These are phyloP conservation scores for Sturmia bella DNA, from an alignment of 2,888 invertebrate genomes.

Conservation along the genomic window DNA sequence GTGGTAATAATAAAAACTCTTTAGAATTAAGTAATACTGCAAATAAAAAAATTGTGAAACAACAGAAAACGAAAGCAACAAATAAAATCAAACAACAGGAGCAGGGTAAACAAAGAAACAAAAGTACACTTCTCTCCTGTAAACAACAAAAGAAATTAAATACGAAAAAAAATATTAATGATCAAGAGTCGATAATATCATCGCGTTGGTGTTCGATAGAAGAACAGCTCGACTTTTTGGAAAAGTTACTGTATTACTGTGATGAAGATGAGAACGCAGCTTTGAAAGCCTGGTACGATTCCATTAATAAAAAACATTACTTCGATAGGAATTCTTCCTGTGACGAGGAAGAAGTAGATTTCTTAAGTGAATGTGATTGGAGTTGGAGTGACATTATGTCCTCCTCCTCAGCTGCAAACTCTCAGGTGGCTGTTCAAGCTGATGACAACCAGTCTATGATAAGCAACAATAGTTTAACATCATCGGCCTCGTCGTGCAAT, in stretches of 20 bases:
- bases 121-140: conserved; percentile 9
- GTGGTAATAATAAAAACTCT: conserved; percentile 72
- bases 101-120: conserved; percentile 60
- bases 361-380: conserved; percentile 64
- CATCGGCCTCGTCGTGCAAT: conserved; percentile 65
- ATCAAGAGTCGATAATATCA: conserved; percentile 76
- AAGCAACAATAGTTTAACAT: conserved; percentile 75
- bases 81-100: conserved; percentile 63
- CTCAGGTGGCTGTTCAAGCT: conserved; percentile 72
- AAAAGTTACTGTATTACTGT: conserved; percentile 78
- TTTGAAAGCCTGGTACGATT: conserved; percentile 62
- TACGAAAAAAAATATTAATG: conserved; percentile 48
- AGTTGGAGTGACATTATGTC: conserved; percentile 68
- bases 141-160: conserved; percentile 54
- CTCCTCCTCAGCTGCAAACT: conserved; percentile 51
- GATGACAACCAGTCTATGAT: conserved; percentile 74
- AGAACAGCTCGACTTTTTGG: conserved; percentile 79
- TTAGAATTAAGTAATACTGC: conserved; percentile 67
- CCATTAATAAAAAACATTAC: conserved; percentile 39
- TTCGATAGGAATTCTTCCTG: conserved; percentile 34
- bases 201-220: conserved; percentile 81
- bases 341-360: conserved; percentile 45
- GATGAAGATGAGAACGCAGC: conserved; percentile 77
- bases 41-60: conserved; percentile 55
- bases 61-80: conserved; percentile 69